phyloP scores from a whole-genome alignment of 2,888 invertebrate genomes.

The Sylvicola cinctus region DNA sequence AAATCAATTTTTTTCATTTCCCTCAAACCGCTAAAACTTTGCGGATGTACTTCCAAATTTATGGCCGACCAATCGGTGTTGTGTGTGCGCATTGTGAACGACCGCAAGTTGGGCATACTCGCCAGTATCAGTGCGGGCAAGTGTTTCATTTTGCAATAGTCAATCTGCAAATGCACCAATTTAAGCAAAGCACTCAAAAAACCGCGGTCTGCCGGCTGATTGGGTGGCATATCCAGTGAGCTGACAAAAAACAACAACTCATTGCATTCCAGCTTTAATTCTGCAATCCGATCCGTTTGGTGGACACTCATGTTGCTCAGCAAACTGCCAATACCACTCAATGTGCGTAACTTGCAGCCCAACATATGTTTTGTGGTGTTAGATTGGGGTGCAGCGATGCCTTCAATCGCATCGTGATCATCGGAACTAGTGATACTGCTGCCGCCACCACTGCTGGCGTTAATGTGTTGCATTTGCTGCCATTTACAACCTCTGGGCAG shows the following conservation, averaged over 20 bases:
- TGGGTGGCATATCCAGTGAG: conserved; percentile 32
- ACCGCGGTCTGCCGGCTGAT: conserved; percentile 16
- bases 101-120: conserved; percentile 41
- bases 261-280: conserved; percentile 49
- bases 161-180: conserved; percentile 58
- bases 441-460: too few relatives aligned
- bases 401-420: conserved; percentile 8
- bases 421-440: too few relatives aligned
- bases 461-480: conserved; percentile 28
- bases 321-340: conserved; percentile 44
- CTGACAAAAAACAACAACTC: conserved; percentile 55
- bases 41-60: conserved; percentile 51
- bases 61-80: conserved; percentile 64
- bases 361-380: conserved; percentile 34
- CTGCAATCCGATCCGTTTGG: conserved; percentile 45
- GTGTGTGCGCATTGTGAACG: conserved; percentile 47
- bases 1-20: conserved; percentile 47
- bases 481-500: conserved; percentile 56
- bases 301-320: conserved; percentile 45
- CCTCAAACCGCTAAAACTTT: conserved; percentile 46
- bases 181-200: conserved; percentile 40
- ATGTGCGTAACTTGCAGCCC: conserved; percentile 47
- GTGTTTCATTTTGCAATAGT: conserved; percentile 56
- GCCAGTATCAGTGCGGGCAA: conserved; percentile 48
- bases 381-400: conserved; percentile 19